Percentiles rank a stretch among this genome's conserved stretches.
Evolutionary conservation across 2,797 vertebrate genomes (phyloP).

Genomic region (Sternotherus odoratus): DNA sequence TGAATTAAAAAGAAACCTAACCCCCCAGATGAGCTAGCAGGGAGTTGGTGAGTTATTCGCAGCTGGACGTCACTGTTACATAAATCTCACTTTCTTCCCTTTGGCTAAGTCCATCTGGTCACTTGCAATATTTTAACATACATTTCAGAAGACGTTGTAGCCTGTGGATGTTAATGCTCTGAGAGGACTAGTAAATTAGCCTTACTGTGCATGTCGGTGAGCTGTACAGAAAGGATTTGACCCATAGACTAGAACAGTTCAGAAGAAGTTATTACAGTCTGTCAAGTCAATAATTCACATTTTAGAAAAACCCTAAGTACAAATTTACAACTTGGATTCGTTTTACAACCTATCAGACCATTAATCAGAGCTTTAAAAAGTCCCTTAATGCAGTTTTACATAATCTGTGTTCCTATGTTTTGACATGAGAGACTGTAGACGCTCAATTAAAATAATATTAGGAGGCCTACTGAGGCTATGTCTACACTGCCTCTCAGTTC

Average conservation of each 20-base stretch:
- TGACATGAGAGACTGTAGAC: constrained; percentile 36
- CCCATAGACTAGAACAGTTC: constrained; percentile 57
- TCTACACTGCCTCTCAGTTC: not conserved
- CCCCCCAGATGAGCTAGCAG: constrained; percentile 21
- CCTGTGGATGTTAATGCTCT: constrained; percentile 25
- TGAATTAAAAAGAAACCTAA: constrained; percentile 24
- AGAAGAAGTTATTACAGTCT: constrained; percentile 71
- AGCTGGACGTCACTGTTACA: constrained; percentile 16
- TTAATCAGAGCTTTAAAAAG: constrained; percentile 72
- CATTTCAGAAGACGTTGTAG: constrained; percentile 20
- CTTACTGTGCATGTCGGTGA: constrained; percentile 59
- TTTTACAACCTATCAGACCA: constrained; percentile 69
- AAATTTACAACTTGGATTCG: constrained; percentile 70
- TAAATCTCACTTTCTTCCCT: constrained; percentile 26
- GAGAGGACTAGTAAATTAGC: constrained; percentile 39
- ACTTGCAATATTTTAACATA: constrained; percentile 39
- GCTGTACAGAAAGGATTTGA: constrained; percentile 57
- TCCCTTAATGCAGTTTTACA: constrained; percentile 66
- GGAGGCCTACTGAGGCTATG: constrained; percentile 43
- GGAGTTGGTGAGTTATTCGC: constrained; percentile 20
- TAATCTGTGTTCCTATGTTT: constrained; percentile 59
- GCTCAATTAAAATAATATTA: constrained; percentile 51
- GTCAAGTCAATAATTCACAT: constrained; percentile 65
- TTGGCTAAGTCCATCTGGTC: constrained; percentile 30
- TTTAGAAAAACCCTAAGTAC: constrained; percentile 66